Percentiles rank a stretch among this genome's conserved stretches.
phyloP scores from a whole-genome alignment of 2,888 invertebrate species.

The Nomada fabriciana region DNA sequence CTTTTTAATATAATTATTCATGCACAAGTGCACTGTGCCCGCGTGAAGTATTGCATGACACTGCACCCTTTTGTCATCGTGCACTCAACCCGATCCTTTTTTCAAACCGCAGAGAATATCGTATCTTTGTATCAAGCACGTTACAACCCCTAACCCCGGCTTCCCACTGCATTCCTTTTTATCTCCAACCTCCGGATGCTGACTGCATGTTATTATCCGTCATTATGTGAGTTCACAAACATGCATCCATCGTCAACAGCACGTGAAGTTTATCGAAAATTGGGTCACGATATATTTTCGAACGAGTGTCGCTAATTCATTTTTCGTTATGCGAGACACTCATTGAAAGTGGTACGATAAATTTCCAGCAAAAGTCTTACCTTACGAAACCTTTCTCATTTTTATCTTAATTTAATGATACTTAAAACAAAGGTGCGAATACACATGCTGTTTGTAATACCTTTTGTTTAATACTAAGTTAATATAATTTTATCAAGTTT shows the following conservation, averaged over 20 bases:
- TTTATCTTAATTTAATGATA: too few relatives aligned
- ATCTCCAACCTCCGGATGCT: slow-evolving; percentile 32
- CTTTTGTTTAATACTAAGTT: too few relatives aligned
- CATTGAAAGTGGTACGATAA: neutral
- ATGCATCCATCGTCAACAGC: slow-evolving; percentile 27
- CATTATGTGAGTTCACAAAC: slow-evolving; percentile 52
- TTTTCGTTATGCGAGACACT: too few relatives aligned
- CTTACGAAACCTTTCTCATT: neutral
- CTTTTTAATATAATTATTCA: slow-evolving; percentile 24
- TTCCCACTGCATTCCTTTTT: slow-evolving; percentile 45
- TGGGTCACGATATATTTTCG: slow-evolving; percentile 34
- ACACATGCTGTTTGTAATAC: too few relatives aligned
- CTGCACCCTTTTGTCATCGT: slow-evolving; percentile 11
- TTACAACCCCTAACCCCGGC: slow-evolving; percentile 7
- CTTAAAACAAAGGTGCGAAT: too few relatives aligned
- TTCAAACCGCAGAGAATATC: slow-evolving; percentile 26
- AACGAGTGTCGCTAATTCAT: slow-evolving; percentile 4
- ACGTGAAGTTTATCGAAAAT: slow-evolving; percentile 48
- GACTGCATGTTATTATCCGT: slow-evolving; percentile 63
- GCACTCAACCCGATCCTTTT: slow-evolving; percentile 40
- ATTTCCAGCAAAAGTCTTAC: neutral
- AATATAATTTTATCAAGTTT: neutral
- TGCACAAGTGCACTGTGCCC: neutral
- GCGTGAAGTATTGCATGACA: slow-evolving; percentile 10
- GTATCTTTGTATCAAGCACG: slow-evolving; percentile 44